phyloP scores from a whole-genome alignment of 2,888 invertebrate species.

The Rhogogaster chlorosoma region DNA sequence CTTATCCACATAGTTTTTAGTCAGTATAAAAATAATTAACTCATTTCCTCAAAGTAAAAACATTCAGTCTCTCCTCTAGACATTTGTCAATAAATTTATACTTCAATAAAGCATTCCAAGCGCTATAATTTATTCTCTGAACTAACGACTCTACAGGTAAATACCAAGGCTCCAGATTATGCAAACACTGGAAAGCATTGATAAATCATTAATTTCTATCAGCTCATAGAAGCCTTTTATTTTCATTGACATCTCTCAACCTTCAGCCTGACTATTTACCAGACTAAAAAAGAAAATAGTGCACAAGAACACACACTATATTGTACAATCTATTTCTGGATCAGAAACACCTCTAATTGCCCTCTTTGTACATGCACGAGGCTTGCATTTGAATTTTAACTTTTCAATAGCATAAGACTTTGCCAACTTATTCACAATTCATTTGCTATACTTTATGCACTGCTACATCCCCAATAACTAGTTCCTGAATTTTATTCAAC shows the following conservation, averaged over 20 bases:
- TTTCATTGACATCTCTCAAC: background rate
- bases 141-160: background rate
- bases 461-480: background rate
- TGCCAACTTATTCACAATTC: background rate
- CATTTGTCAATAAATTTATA: background rate
- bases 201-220: background rate
- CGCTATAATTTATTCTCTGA: background rate
- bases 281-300: background rate
- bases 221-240: background rate
- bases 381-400: slow-evolving; percentile 15
- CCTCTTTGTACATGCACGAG: slow-evolving; percentile 19
- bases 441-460: background rate
- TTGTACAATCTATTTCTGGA: slow-evolving; percentile 17
- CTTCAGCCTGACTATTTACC: background rate
- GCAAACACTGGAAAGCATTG: background rate
- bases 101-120: background rate
- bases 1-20: background rate
- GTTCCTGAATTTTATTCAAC: background rate
- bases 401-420: background rate
- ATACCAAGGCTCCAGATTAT: background rate
- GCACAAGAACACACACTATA: background rate
- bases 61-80: background rate
- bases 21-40: background rate
- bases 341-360: slow-evolving; percentile 43
- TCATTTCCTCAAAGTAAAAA: background rate